phyloP scores from a whole-genome alignment of 2,888 invertebrate species.

The Leptinotarsa peninsularis region DNA sequence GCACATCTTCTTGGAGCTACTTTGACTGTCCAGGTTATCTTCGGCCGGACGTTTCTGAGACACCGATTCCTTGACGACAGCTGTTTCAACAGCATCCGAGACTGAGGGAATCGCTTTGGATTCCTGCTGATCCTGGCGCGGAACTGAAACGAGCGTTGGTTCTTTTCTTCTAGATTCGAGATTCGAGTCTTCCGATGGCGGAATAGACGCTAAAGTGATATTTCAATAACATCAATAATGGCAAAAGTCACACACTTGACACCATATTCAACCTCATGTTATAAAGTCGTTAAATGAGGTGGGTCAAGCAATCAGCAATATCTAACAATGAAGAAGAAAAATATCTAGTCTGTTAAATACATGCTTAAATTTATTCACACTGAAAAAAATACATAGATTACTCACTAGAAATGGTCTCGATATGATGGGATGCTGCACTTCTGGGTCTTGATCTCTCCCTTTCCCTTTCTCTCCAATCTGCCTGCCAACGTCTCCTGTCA shows the following conservation, averaged over 20 bases:
- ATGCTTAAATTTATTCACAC: too few species aligned
- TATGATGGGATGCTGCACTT: constrained; percentile 64
- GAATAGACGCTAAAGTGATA: constrained; percentile 5
- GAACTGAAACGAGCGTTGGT: constrained; percentile 18
- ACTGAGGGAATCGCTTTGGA: constrained; percentile 24
- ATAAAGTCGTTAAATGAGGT: too few species aligned
- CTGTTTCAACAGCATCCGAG: background rate
- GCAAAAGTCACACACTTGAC: background rate
- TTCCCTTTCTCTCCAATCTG: constrained; percentile 57
- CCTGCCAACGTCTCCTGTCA: constrained; percentile 66
- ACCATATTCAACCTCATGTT: background rate
- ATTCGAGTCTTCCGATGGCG: constrained; percentile 48
- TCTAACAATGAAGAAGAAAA: background rate
- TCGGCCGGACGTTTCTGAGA: constrained; percentile 35
- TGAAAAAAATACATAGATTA: background rate
- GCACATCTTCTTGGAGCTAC: constrained; percentile 65
- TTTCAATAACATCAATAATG: background rate
- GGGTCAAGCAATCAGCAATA: background rate
- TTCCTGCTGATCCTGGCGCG: constrained; percentile 19
- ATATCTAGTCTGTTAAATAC: too few species aligned
- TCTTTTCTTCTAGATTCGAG: constrained; percentile 50
- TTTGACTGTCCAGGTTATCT: constrained; percentile 51
- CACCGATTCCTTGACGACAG: background rate
- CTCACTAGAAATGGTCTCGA: constrained; percentile 33
- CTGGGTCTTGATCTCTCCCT: constrained; percentile 64